A percentile compares a stretch with the other conserved stretches of the same genome.
phyloP scores from a whole-genome alignment of 92 coral and sea anemone genomes.

The Pocillopora grandis region DNA sequence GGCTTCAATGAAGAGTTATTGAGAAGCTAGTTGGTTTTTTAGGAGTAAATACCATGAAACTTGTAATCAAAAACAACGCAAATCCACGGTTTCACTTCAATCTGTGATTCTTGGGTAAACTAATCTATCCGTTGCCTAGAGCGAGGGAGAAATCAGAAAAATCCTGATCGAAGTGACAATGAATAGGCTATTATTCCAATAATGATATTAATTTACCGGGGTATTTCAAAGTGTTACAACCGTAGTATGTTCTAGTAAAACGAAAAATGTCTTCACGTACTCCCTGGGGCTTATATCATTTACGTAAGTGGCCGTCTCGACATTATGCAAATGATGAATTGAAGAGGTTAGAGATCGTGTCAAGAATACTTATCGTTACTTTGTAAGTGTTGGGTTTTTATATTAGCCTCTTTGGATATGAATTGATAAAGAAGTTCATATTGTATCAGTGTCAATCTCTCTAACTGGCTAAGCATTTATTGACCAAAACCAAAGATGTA shows the following conservation, averaged over 20 bases:
- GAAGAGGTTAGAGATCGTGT: neutral
- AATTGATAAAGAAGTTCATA: too few species aligned
- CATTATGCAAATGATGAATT: conserved; percentile 24
- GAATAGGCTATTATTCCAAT: too few species aligned
- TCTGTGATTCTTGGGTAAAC: too few species aligned
- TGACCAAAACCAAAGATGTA: too few species aligned
- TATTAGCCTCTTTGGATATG: too few species aligned
- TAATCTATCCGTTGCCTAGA: too few species aligned
- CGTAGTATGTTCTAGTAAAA: conserved; percentile 9
- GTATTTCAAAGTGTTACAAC: neutral
- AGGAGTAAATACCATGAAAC: neutral
- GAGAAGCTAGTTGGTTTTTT: neutral
- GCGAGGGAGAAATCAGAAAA: too few species aligned
- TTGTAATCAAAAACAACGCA: neutral
- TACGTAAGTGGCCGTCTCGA: conserved; percentile 21
- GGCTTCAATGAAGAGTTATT: neutral
- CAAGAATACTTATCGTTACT: conserved; percentile 8
- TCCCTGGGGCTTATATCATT: neutral
- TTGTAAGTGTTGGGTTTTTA: neutral
- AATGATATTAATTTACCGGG: neutral
- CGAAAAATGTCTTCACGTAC: neutral
- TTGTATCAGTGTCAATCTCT: too few species aligned
- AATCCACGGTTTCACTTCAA: neutral
- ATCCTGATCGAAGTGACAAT: too few species aligned
- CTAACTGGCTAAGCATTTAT: too few species aligned